A percentile compares a stretch with the other conserved stretches of the same genome.
Conservation (phyloP, 1,140 invertebrate species). For the Cherax quadricarinatus region DNA sequence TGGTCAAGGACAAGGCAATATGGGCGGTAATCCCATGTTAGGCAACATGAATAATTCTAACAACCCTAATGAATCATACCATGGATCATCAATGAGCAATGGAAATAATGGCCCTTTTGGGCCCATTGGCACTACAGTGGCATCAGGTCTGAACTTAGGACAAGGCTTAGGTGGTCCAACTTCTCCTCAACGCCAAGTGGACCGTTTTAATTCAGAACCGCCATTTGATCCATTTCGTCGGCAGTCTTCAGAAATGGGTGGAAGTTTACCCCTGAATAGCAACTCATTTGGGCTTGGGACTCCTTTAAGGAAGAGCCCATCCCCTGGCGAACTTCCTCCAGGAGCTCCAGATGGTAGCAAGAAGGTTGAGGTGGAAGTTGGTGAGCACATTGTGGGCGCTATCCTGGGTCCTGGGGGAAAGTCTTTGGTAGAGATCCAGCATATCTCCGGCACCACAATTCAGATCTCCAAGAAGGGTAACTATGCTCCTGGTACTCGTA, state of each 20-base stretch:
- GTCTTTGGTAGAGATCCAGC: conserved; percentile 97
- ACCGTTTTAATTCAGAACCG: conserved; percentile 69
- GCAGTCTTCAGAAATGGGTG: conserved; percentile 72
- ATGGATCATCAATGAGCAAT: conserved; percentile 74
- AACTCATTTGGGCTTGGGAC: conserved; percentile 89
- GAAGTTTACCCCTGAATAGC: conserved; percentile 83
- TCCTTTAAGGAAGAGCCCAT: conserved; percentile 88
- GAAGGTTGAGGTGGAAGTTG: conserved; percentile 85
- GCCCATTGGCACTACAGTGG: conserved; percentile 73
- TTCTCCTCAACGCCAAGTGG: conserved; percentile 72
- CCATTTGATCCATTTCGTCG: conserved; percentile 73
- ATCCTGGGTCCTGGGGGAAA: conserved; percentile 97
- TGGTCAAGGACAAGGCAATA: conserved; percentile 52
- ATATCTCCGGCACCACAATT: conserved; percentile 96
- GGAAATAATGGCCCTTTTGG: conserved; percentile 77
- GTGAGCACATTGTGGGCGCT: conserved; percentile 94
- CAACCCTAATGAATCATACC: conserved; percentile 68
- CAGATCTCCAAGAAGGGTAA: conserved; percentile 99
- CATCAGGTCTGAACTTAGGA: conserved; percentile 74
- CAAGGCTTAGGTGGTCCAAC: conserved; percentile 73
- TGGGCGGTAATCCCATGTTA: conserved; percentile 73
- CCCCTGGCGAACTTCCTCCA: conserved; percentile 79
- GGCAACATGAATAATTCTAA: conserved; percentile 74
- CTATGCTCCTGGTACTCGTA: conserved; percentile 96
- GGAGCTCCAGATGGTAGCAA: conserved; percentile 69